A percentile compares a stretch with the other conserved stretches of the same genome.
Conservation (phyloP, 1,140 invertebrate species). For the Nasonia longicornis region DNA sequence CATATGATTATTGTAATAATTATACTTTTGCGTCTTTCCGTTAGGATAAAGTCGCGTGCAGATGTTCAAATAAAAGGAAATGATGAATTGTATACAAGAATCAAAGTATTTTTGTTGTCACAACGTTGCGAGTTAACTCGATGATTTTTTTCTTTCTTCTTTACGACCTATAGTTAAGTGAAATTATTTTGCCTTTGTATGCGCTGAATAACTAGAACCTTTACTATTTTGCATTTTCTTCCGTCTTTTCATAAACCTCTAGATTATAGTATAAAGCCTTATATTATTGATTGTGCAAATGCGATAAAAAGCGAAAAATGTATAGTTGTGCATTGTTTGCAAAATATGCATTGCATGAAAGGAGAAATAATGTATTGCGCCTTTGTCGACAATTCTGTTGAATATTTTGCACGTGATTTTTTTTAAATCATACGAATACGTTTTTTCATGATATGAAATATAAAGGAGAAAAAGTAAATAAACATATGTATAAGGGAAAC, state of each 20-base stretch:
- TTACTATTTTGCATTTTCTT: slow-evolving; percentile 53
- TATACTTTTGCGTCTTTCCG: slow-evolving; percentile 31
- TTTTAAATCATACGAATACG: not conserved
- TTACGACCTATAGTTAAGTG: not conserved
- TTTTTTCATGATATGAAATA: not conserved
- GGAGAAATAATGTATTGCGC: slow-evolving; percentile 18
- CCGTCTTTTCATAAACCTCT: slow-evolving; percentile 2
- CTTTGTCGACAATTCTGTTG: not conserved
- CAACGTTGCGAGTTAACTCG: slow-evolving; percentile 21
- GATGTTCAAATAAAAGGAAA: slow-evolving; percentile 17
- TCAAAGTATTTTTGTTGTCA: slow-evolving; percentile 17
- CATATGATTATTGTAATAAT: slow-evolving; percentile 51
- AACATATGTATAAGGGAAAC: slow-evolving; percentile 18
- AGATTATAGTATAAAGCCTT: slow-evolving; percentile 33
- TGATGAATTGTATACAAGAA: slow-evolving; percentile 10
- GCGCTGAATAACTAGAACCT: slow-evolving; percentile 49
- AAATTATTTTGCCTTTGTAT: slow-evolving; percentile 15
- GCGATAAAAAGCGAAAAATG: slow-evolving; percentile 46
- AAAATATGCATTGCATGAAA: slow-evolving; percentile 60
- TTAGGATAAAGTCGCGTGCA: not conserved
- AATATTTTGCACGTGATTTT: slow-evolving; percentile 12
- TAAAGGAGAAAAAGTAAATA: slow-evolving; percentile 5
- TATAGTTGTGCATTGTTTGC: slow-evolving; percentile 61
- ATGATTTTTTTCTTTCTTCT: slow-evolving; percentile 25
- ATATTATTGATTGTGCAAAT: slow-evolving; percentile 39